A percentile compares a stretch with the other conserved stretches of the same genome.
These are phyloP conservation scores for Eidolon helvum DNA, from an alignment of 2,113 vertebrate genomes.

Conservation along the genomic window DNA sequence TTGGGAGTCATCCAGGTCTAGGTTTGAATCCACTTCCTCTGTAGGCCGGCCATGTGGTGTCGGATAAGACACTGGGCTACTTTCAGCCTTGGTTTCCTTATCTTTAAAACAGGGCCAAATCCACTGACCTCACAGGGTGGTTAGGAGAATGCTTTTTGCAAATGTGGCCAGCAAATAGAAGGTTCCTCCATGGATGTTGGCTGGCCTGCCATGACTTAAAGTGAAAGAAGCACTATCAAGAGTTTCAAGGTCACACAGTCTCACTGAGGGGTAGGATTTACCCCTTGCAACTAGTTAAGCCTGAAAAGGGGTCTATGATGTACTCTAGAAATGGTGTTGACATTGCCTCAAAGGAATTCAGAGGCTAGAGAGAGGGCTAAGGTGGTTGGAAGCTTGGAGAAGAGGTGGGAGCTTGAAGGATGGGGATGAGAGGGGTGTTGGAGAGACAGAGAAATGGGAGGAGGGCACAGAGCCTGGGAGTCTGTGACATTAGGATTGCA, in stretches of 20 bases:
- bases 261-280: neutral
- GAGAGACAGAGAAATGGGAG: neutral
- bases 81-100: neutral
- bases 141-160: neutral
- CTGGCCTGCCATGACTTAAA: neutral
- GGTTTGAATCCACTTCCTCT: neutral
- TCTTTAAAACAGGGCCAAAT: neutral
- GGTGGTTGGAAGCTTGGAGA: neutral
- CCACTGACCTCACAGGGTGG: neutral
- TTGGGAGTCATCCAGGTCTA: neutral
- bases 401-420: neutral
- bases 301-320: neutral
- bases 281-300: neutral
- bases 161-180: neutral
- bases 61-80: neutral
- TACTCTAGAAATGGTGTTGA: neutral
- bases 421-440: neutral
- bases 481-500: neutral
- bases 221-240: neutral
- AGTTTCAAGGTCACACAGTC: neutral
- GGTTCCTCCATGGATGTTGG: neutral
- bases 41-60: neutral
- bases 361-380: neutral
- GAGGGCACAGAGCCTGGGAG: neutral
- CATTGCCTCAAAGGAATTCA: neutral